Conservation (phyloP, 2,888 invertebrate genomes). For the Orthonevra nobilis region DNA sequence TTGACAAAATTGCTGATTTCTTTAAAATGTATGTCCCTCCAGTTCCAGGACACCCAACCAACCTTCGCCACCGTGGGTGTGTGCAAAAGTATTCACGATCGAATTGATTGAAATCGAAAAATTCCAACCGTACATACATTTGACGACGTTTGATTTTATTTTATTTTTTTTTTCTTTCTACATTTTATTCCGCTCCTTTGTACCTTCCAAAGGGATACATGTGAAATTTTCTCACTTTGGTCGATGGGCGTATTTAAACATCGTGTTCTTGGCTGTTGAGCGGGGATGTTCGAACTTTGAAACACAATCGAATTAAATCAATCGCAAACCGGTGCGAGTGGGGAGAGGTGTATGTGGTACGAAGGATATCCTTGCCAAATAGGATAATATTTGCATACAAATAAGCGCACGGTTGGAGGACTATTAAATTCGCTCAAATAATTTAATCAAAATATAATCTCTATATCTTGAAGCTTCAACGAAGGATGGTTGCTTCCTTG, state of each 20-base stretch:
- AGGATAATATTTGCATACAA: conserved; percentile 70
- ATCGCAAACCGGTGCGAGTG: conserved; percentile 24
- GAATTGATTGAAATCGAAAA: conserved; percentile 69
- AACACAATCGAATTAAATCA: conserved; percentile 65
- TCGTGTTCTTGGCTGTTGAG: neutral
- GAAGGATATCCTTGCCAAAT: conserved; percentile 50
- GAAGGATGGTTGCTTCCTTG: conserved; percentile 46
- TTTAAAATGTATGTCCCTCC: conserved; percentile 35
- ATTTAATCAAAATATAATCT: conserved; percentile 71
- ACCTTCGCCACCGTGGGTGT: conserved; percentile 12
- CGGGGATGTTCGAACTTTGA: neutral
- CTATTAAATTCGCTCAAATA: conserved; percentile 69
- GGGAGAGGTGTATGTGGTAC: no score
- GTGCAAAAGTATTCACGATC: conserved; percentile 57
- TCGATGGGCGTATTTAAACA: conserved; percentile 53
- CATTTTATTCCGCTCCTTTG: no score
- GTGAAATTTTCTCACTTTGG: conserved; percentile 64
- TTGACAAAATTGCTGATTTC: conserved; percentile 69
- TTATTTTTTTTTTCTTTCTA: conserved; percentile 16
- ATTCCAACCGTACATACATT: conserved; percentile 47
- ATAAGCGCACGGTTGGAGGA: conserved; percentile 56
- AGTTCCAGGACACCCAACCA: conserved; percentile 9
- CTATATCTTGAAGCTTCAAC: conserved; percentile 41
- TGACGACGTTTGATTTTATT: conserved; percentile 63
- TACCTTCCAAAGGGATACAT: conserved; percentile 47